Evolutionary conservation across 2,888 invertebrate species (phyloP), one percentile per base, ranked within the genome.

Genomic region (Venustoraphidia nigricollis): DNA sequence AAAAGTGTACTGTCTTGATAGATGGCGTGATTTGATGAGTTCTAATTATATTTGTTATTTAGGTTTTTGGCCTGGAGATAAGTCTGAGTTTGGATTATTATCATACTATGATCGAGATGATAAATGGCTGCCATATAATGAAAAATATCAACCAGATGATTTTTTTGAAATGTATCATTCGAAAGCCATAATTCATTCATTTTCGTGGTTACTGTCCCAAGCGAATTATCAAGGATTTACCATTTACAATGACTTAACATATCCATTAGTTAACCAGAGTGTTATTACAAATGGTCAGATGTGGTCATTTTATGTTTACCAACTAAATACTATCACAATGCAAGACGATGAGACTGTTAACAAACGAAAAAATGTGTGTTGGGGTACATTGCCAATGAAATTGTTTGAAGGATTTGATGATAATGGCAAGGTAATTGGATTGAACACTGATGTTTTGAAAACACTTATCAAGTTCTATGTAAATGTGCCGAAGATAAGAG

Each of bases 291-390:
- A 97, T 67, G 96, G 97, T 0, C 77, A 84, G 54, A 62, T 75
- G 4, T 93, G 89, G 81, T 84, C 86, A 1, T 84, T 96, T 54
- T 88, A 83, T 60, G 76, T 81, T 10, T 97, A 95, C 62, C 97
- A 98, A 65, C 66, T 98, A 49, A 98, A 98, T 63, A 95, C 93
- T 1, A 72, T 80, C 36, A 60, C 76, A 10, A 65, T 87, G 55
- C 78, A 86, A 58, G 68, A 75, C 35, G 62, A 77, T 56, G 66
- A 75, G n/a, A 66, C 73, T 36, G 71, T 71, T 10, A 89, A 89
- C 66, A 75, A 75, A 0, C 77, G 78, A 55, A 71, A 77, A 44
- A 95, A 95, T 62, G 61, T 90, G 38, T 89, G 90, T 59, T 92
- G 86, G 77, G 78, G 81, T 9, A 82, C 83, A 1, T 71, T 76